Conservation (phyloP, 2,797 vertebrate species). For the Micromesistius poutassou region DNA sequence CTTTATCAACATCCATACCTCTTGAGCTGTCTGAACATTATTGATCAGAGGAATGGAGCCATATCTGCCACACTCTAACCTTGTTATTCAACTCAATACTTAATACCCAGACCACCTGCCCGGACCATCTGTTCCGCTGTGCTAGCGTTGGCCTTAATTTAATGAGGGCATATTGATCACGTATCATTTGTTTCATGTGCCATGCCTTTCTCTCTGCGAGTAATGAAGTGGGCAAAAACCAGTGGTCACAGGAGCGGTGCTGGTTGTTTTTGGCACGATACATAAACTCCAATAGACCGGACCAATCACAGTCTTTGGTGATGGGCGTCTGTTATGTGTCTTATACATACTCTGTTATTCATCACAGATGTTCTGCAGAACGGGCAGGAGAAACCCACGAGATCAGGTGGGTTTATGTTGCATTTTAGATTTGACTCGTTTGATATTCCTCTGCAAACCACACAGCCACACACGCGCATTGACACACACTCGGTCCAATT, state of each 20-base stretch:
- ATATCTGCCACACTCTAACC: conserved; percentile 7
- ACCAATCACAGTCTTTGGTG: neutral
- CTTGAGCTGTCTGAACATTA: neutral
- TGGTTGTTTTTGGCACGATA: neutral
- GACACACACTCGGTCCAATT: neutral
- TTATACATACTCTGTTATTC: neutral
- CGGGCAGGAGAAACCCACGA: conserved; percentile 28
- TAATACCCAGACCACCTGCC: conserved; percentile 17
- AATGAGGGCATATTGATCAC: conserved; percentile 17
- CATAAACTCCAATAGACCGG: neutral
- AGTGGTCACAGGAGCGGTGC: neutral
- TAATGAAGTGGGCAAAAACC: neutral
- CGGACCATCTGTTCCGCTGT: conserved; percentile 12
- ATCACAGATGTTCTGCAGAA: conserved; percentile 55
- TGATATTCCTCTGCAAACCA: neutral
- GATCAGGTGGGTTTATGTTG: conserved; percentile 32
- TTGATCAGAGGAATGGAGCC: neutral
- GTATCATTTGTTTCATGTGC: conserved; percentile 16
- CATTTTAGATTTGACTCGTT: neutral
- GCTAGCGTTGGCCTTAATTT: conserved; percentile 17
- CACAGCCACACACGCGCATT: neutral
- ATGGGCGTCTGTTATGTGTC: neutral
- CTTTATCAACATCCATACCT: neutral
- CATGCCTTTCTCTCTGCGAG: neutral
- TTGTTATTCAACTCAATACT: neutral